phyloP scores from a whole-genome alignment of 2,888 invertebrate species.

The Archaeoteleia sp. region DNA sequence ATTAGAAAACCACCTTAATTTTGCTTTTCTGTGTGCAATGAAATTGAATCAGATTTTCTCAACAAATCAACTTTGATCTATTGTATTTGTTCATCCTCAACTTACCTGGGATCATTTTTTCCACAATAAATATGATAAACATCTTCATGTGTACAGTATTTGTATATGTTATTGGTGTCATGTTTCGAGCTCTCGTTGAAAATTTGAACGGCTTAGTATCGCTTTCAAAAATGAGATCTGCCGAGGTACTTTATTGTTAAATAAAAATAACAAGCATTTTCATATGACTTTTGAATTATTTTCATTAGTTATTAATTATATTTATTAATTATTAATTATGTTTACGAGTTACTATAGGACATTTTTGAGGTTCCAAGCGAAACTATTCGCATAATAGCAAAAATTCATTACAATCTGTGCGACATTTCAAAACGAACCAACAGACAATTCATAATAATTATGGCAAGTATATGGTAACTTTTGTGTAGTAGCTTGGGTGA shows the following conservation, averaged over 20 bases:
- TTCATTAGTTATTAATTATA: constrained; percentile 3
- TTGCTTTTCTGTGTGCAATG: too few relatives aligned
- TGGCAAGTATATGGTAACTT: constrained; percentile 14
- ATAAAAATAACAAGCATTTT: not conserved
- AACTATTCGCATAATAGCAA: constrained; percentile 21
- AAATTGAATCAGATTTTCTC: too few relatives aligned
- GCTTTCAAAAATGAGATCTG: not conserved
- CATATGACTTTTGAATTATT: not conserved
- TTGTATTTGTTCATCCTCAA: too few relatives aligned
- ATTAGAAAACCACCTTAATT: too few relatives aligned
- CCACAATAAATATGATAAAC: constrained; percentile 24
- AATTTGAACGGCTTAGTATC: constrained; percentile 16
- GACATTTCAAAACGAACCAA: constrained; percentile 22
- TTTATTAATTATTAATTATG: not conserved
- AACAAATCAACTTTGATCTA: too few relatives aligned
- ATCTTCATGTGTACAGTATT: constrained; percentile 22
- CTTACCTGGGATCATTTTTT: constrained; percentile 19
- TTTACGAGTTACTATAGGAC: constrained; percentile 4
- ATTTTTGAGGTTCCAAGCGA: constrained; percentile 8
- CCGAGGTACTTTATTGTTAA: constrained; percentile 15
- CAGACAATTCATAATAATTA: constrained; percentile 25
- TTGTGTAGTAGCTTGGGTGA: too few relatives aligned
- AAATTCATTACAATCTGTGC: constrained; percentile 35
- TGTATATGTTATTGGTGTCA: constrained; percentile 28
- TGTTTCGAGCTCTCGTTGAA: constrained; percentile 24